These are phyloP conservation scores for Gambusia yucatana DNA, from an alignment of 2,797 vertebrate species.

Conservation along the genomic window DNA sequence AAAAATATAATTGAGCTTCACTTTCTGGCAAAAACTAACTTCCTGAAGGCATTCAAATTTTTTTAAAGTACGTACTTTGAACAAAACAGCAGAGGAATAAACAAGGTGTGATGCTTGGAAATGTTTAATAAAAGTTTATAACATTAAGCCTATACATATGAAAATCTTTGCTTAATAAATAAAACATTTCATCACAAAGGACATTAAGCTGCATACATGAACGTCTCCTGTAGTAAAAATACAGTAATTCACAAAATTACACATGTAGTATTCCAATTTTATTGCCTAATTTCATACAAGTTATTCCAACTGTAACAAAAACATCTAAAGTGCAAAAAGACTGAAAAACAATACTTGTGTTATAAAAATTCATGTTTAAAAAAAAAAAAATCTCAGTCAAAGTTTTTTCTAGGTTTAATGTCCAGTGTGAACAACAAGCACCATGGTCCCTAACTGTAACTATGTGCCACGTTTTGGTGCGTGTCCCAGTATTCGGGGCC, in stretches of 20 bases:
- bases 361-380: constrained; percentile 64
- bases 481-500: constrained; percentile 64
- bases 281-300: constrained; percentile 69
- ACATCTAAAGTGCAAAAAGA: constrained; percentile 81
- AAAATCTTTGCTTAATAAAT: constrained; percentile 77
- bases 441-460: constrained; percentile 57
- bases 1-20: not conserved
- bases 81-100: constrained; percentile 2
- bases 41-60: not conserved
- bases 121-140: constrained; percentile 73
- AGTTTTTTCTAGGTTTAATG: constrained; percentile 55
- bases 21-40: not conserved
- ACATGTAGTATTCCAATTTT: constrained; percentile 66
- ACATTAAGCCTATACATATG: constrained; percentile 67
- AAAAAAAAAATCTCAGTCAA: constrained; percentile 59
- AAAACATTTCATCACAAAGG: constrained; percentile 73
- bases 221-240: constrained; percentile 73
- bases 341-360: constrained; percentile 48
- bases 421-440: constrained; percentile 53
- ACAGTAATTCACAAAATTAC: constrained; percentile 70
- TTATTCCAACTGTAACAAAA: constrained; percentile 69
- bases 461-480: constrained; percentile 47
- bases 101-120: constrained; percentile 39
- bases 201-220: constrained; percentile 60
- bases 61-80: not conserved